Conservation (phyloP, 2,888 invertebrate species). For the Brachypalpus laphriformis region DNA sequence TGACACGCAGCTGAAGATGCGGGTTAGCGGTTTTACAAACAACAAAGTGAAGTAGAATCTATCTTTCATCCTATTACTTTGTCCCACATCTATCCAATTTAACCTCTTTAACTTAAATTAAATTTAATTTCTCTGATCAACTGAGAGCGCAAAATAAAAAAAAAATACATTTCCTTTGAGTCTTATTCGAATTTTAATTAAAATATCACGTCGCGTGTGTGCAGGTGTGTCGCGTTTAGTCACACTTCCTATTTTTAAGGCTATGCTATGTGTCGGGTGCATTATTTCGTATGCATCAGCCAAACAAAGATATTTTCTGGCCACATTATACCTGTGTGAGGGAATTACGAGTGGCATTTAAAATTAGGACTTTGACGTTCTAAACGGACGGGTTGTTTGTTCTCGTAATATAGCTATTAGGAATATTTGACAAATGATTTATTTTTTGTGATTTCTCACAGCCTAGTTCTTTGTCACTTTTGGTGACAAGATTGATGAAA, state of each 20-base stretch:
- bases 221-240: slow-evolving; percentile 41
- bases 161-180: slow-evolving; percentile 4
- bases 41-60: not conserved
- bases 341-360: slow-evolving; percentile 14
- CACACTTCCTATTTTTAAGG: slow-evolving; percentile 58
- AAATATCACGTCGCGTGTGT: slow-evolving; percentile 20
- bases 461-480: not conserved
- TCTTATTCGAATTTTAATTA: slow-evolving; percentile 26
- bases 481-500: not conserved
- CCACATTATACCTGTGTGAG: slow-evolving; percentile 9
- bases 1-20: not conserved
- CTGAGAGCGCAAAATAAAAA: not conserved
- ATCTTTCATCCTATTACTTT: not conserved
- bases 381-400: not conserved
- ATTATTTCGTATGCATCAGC: slow-evolving; percentile 30
- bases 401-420: slow-evolving; percentile 24
- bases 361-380: slow-evolving; percentile 26
- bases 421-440: slow-evolving; percentile 32
- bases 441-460: not conserved
- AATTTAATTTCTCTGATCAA: not conserved
- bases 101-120: not conserved
- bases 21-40: not conserved
- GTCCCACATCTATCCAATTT: not conserved
- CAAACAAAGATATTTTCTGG: slow-evolving; percentile 5
- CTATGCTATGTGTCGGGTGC: slow-evolving; percentile 37